Evolutionary conservation across 2,888 invertebrate genomes (phyloP).

Genomic region (Muschampia plurimacula): DNA sequence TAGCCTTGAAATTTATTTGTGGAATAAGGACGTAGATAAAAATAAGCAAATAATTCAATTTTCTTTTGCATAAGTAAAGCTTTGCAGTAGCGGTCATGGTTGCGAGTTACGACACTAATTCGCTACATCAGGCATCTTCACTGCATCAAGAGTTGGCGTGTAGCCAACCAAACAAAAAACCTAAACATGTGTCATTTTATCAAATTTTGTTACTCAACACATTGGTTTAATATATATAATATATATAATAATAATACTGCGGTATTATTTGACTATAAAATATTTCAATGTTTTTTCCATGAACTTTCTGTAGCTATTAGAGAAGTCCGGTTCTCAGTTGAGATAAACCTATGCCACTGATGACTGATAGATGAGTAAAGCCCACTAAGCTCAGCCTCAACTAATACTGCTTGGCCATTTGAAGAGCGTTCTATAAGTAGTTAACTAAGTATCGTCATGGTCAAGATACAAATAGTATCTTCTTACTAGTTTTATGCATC

Average conservation of each 20-base stretch:
- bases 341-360: no score
- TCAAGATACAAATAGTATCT: neutral
- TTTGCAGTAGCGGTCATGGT: slow-evolving; percentile 35
- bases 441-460: neutral
- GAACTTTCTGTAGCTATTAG: neutral
- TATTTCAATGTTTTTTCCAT: neutral
- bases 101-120: slow-evolving; percentile 38
- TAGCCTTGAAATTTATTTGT: slow-evolving; percentile 25
- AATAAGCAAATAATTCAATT: slow-evolving; percentile 35
- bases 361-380: slow-evolving; percentile 22
- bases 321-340: slow-evolving; percentile 8
- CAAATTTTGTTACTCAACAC: slow-evolving; percentile 27
- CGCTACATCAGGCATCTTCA: slow-evolving; percentile 36
- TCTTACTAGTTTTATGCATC: neutral
- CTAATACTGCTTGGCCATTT: neutral
- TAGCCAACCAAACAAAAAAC: slow-evolving; percentile 39
- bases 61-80: slow-evolving; percentile 27
- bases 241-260: no score
- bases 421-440: neutral
- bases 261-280: neutral
- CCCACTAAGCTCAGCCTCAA: neutral
- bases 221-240: neutral
- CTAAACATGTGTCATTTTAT: slow-evolving; percentile 28
- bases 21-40: slow-evolving; percentile 18
- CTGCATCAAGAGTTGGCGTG: slow-evolving; percentile 30